Evolutionary conservation across 2,888 invertebrate genomes (phyloP).

Genomic region (Anoplius nigerrimus): DNA sequence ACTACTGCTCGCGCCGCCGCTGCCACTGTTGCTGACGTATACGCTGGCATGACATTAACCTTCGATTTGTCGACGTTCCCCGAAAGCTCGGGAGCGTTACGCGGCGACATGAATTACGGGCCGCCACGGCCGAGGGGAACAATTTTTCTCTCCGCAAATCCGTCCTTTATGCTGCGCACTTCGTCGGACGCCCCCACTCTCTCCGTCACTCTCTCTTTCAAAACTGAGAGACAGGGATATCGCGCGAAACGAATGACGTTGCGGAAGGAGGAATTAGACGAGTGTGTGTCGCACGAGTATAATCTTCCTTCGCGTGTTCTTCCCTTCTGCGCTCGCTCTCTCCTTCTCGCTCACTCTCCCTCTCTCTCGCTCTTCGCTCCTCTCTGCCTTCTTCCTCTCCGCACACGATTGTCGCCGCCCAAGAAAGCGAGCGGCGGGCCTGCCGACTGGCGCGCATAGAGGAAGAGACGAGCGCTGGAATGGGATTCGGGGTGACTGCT

Average conservation of each 20-base stretch:
- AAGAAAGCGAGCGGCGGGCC: conserved; percentile 13
- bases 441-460: not conserved
- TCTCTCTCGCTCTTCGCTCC: not conserved
- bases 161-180: no score
- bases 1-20: conserved; percentile 22
- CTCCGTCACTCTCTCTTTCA: not conserved
- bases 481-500: conserved; percentile 34
- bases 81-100: not conserved
- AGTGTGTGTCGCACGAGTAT: no score
- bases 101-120: not conserved
- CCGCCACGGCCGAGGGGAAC: no score
- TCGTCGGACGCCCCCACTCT: no score
- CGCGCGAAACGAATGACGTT: conserved; percentile 16
- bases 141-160: no score
- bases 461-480: conserved; percentile 38
- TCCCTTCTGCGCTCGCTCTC: no score
- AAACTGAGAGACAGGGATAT: conserved; percentile 1
- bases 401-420: conserved; percentile 31
- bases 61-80: conserved; percentile 37
- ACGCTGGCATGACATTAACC: conserved; percentile 49
- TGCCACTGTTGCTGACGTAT: conserved; percentile 8
- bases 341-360: conserved; percentile 14
- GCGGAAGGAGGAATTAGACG: conserved; percentile 1
- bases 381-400: conserved; percentile 15
- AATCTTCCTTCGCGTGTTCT: no score